A percentile compares a stretch with the other conserved stretches of the same genome.
These are phyloP conservation scores for Cricetomys ansorgei DNA, from an alignment of 2,113 vertebrate genomes.

Conservation along the genomic window DNA sequence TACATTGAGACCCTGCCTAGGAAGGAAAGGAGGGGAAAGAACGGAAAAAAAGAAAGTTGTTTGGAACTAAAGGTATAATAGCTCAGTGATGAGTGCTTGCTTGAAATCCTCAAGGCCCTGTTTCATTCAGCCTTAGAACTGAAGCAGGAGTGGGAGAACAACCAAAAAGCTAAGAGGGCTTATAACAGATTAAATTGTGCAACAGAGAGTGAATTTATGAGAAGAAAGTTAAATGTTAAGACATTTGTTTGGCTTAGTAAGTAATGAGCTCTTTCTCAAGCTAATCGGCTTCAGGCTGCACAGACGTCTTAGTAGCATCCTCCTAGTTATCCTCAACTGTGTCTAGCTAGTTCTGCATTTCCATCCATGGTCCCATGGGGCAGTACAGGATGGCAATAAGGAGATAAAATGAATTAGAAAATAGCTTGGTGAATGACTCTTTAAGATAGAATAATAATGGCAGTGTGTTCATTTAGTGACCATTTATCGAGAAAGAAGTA, in stretches of 20 bases:
- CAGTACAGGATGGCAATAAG: neutral
- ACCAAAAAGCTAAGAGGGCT: neutral
- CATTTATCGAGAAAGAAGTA: conserved; percentile 8
- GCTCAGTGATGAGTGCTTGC: neutral
- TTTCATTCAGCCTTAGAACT: neutral
- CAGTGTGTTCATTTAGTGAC: neutral
- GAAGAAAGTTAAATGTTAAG: conserved; percentile 48
- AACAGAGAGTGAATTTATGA: neutral
- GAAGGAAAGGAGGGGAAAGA: neutral
- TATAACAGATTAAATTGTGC: neutral
- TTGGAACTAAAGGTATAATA: too few species aligned
- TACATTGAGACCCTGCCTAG: neutral
- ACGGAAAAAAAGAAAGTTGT: neutral
- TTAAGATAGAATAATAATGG: conserved; percentile 11
- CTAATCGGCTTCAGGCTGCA: neutral
- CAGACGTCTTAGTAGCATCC: neutral
- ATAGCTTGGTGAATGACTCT: neutral
- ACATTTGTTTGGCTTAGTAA: conserved; percentile 12
- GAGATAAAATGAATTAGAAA: neutral
- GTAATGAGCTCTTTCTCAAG: neutral
- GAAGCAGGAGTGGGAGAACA: neutral
- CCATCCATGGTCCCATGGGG: neutral
- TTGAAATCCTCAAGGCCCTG: neutral
- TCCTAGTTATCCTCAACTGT: neutral
- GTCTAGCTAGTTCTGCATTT: neutral